These are phyloP conservation scores for Amphiprion clarkii DNA, from an alignment of 2,797 vertebrate species.

Conservation along the genomic window DNA sequence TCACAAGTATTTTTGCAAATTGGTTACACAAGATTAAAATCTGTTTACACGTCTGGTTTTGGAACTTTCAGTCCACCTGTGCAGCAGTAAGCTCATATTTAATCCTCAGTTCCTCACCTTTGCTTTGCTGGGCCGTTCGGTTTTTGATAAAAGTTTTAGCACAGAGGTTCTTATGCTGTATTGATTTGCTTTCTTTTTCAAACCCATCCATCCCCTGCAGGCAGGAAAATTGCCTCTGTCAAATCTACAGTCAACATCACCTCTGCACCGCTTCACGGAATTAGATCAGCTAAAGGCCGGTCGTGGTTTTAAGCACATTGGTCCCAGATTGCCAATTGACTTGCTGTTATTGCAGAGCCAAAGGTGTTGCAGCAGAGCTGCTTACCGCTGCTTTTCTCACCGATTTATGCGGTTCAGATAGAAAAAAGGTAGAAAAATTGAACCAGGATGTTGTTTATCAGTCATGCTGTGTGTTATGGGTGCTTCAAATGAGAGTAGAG, in stretches of 20 bases:
- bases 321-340: constrained; percentile 23
- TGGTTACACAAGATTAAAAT: not conserved
- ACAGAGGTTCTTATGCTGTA: not conserved
- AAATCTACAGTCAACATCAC: constrained; percentile 1
- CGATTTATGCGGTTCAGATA: not conserved
- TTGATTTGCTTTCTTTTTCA: constrained; percentile 31
- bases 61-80: not conserved
- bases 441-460: constrained; percentile 2
- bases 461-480: constrained; percentile 8
- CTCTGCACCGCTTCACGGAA: constrained; percentile 15
- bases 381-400: constrained; percentile 4
- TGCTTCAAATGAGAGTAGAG: constrained; percentile 18
- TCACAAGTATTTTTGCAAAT: not conserved
- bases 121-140: not conserved
- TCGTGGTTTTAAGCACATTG: constrained; percentile 8
- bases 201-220: not conserved
- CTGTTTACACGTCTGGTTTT: not conserved
- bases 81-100: constrained; percentile 1
- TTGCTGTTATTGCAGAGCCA: constrained; percentile 13
- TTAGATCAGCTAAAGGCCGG: constrained; percentile 18
- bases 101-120: constrained; percentile 4
- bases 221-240: constrained; percentile 3
- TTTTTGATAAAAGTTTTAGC: constrained; percentile 18
- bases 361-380: not conserved
- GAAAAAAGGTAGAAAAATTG: constrained; percentile 6